Evolutionary conservation across 1,140 invertebrate species (phyloP).

Genomic region (Achroia grisella): DNA sequence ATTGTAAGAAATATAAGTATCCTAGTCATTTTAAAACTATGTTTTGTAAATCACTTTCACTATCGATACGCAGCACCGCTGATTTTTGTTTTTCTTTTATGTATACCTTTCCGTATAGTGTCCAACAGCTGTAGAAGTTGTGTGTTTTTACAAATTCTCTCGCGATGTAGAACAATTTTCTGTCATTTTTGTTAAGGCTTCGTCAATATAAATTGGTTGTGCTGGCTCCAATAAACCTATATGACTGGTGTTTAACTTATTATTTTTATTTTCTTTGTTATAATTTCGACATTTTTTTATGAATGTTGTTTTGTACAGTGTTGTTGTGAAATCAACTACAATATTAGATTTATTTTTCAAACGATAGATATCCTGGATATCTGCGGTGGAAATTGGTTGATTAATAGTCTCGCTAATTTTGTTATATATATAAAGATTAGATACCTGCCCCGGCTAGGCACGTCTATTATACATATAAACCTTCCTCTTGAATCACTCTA

Average conservation of each 20-base stretch:
- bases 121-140: conserved; percentile 4
- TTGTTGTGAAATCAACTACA: conserved; percentile 7
- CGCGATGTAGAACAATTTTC: neutral
- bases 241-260: conserved; percentile 3
- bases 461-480: too few species aligned
- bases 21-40: conserved; percentile 2
- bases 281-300: conserved; percentile 4
- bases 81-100: conserved; percentile 3
- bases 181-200: neutral
- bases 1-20: neutral
- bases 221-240: neutral
- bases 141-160: conserved; percentile 1
- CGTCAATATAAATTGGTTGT: neutral
- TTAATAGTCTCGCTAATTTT: neutral
- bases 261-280: conserved; percentile 4
- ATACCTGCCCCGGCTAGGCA: too few species aligned
- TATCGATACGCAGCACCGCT: conserved; percentile 1
- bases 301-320: neutral
- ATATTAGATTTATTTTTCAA: conserved; percentile 7
- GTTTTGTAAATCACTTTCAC: neutral
- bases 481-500: too few species aligned
- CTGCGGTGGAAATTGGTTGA: neutral
- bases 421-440: too few species aligned
- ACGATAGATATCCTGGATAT: conserved; percentile 4
- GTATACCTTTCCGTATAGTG: conserved; percentile 5